Evolutionary conservation across 2,113 vertebrate species (phyloP).

Genomic region (Bungarus multicinctus): DNA sequence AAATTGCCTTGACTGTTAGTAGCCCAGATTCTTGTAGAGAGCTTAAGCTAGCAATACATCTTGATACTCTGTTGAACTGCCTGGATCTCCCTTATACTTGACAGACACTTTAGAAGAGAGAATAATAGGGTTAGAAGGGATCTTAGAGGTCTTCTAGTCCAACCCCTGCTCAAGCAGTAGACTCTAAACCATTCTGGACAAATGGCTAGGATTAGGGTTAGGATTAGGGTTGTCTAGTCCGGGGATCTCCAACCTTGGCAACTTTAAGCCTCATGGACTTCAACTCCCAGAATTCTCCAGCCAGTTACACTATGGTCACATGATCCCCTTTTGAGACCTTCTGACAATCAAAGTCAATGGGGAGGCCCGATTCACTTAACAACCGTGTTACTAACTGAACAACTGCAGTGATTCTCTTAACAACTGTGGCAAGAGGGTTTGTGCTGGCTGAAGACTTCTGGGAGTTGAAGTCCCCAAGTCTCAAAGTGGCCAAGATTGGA

Average conservation of each 20-base stretch:
- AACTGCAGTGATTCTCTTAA: neutral
- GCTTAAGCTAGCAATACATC: neutral
- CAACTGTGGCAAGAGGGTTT: neutral
- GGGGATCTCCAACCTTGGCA: no score
- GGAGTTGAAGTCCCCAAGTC: no score
- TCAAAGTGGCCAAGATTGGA: no score
- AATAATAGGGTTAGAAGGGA: neutral
- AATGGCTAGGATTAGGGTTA: no score
- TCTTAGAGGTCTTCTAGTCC: neutral
- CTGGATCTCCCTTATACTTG: neutral
- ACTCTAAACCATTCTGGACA: neutral
- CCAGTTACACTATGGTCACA: no score
- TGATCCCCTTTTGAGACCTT: no score
- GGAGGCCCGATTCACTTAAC: neutral
- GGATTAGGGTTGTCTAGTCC: neutral
- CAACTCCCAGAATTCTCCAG: no score
- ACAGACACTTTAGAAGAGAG: neutral
- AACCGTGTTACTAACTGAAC: neutral
- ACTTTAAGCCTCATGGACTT: no score
- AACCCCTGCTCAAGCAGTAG: neutral
- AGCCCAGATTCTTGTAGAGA: neutral
- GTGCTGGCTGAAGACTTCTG: no score
- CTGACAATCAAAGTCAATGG: neutral
- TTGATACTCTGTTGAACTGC: neutral
- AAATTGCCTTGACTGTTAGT: neutral